Evolutionary conservation across 2,797 vertebrate genomes (phyloP).

Genomic region (Alosa sapidissima): DNA sequence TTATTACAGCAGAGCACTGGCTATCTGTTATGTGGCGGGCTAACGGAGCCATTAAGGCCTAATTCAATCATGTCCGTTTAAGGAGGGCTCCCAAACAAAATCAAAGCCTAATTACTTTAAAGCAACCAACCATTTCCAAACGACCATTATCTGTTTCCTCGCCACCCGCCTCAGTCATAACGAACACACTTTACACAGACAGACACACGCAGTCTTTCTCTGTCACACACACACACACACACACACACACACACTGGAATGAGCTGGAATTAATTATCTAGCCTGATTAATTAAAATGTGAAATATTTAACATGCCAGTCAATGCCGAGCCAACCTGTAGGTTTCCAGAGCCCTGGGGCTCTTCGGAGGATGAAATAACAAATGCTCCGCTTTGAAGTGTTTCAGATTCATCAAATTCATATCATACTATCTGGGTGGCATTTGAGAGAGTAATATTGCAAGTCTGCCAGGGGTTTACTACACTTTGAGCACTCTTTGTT

Average conservation of each 20-base stretch:
- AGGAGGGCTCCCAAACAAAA: not conserved
- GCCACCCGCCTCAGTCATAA: not conserved
- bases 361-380: not conserved
- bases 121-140: not conserved
- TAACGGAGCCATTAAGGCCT: not conserved
- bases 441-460: not conserved
- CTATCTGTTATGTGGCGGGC: not conserved
- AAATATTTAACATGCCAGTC: conserved; percentile 18
- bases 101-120: conserved; percentile 10
- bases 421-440: not conserved
- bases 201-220: not conserved
- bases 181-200: not conserved
- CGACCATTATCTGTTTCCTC: conserved; percentile 5
- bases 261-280: not conserved
- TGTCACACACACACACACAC: not conserved
- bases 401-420: not conserved
- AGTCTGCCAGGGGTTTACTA: not conserved
- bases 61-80: not conserved
- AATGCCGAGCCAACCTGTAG: not conserved
- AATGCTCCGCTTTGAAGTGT: not conserved
- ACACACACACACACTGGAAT: not conserved
- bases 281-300: conserved; percentile 7
- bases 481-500: not conserved
- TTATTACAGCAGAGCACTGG: not conserved
- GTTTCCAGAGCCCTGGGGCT: not conserved